Conservation (phyloP, 2,888 invertebrate species). For the Diogma glabrata region DNA sequence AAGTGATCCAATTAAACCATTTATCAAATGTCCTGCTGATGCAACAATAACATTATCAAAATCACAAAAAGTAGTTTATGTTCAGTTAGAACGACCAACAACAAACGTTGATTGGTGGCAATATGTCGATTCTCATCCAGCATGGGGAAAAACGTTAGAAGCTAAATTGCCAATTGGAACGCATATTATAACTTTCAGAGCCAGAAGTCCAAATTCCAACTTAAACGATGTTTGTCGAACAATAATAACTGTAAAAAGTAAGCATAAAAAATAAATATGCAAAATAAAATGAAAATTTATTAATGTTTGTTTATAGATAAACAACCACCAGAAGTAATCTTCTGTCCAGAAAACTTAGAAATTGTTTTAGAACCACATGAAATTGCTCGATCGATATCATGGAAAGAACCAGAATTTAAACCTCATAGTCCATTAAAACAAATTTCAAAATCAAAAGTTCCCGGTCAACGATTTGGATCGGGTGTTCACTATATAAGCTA, state of each 20-base stretch:
- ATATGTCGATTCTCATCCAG: slow-evolving; percentile 47
- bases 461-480: slow-evolving; percentile 46
- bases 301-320: slow-evolving; percentile 35
- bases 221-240: slow-evolving; percentile 46
- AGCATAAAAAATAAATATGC: too few relatives aligned
- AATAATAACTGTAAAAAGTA: slow-evolving; percentile 45
- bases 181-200: slow-evolving; percentile 47
- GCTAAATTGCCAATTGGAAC: slow-evolving; percentile 46
- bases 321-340: slow-evolving; percentile 43
- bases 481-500: slow-evolving; percentile 52
- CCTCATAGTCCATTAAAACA: slow-evolving; percentile 44
- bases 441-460: slow-evolving; percentile 49
- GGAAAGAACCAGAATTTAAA: slow-evolving; percentile 52
- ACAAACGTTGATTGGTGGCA: slow-evolving; percentile 55
- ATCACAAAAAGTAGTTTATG: slow-evolving; percentile 27
- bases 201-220: slow-evolving; percentile 42
- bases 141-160: slow-evolving; percentile 49
- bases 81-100: slow-evolving; percentile 41
- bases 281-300: neutral
- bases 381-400: slow-evolving; percentile 42
- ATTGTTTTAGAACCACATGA: slow-evolving; percentile 43
- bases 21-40: slow-evolving; percentile 52
- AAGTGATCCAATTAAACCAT: slow-evolving; percentile 32
- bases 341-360: slow-evolving; percentile 51
- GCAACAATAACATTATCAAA: slow-evolving; percentile 44